Conservation (phyloP, 2,797 vertebrate species). For the Paramormyrops hopkinsi region DNA sequence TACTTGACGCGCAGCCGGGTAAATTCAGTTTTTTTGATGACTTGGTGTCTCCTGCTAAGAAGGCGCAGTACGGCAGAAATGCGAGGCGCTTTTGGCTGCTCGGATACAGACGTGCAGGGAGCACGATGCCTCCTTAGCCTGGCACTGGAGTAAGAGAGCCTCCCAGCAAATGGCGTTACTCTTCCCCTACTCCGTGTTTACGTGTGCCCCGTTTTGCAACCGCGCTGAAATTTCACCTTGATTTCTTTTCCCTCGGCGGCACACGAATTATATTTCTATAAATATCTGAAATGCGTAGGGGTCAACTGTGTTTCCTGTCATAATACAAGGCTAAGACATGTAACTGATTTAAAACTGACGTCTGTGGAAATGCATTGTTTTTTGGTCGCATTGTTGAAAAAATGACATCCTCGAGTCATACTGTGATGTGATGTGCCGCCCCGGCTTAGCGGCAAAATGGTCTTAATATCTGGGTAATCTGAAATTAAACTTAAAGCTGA, state of each 20-base stretch:
- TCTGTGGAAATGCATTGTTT: constrained; percentile 6
- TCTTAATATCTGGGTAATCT: background rate
- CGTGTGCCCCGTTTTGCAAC: background rate
- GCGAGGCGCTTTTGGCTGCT: background rate
- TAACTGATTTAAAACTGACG: background rate
- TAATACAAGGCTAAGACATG: background rate
- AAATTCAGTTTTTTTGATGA: constrained; percentile 6
- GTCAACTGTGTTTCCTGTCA: background rate
- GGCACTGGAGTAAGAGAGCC: background rate
- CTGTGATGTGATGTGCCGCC: background rate
- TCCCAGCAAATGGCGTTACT: background rate
- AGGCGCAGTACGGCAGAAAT: background rate
- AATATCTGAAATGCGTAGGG: background rate
- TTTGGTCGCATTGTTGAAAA: background rate
- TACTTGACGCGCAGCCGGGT: background rate
- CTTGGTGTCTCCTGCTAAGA: constrained; percentile 1
- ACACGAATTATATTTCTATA: background rate
- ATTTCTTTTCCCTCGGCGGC: background rate
- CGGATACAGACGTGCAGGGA: background rate
- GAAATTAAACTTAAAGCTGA: background rate
- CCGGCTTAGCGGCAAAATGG: background rate
- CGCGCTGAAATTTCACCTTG: background rate
- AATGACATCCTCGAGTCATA: background rate
- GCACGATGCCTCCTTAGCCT: background rate
- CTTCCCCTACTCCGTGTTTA: background rate